Evolutionary conservation across 2,797 vertebrate species (phyloP).

Genomic region (Enoplosus armatus): DNA sequence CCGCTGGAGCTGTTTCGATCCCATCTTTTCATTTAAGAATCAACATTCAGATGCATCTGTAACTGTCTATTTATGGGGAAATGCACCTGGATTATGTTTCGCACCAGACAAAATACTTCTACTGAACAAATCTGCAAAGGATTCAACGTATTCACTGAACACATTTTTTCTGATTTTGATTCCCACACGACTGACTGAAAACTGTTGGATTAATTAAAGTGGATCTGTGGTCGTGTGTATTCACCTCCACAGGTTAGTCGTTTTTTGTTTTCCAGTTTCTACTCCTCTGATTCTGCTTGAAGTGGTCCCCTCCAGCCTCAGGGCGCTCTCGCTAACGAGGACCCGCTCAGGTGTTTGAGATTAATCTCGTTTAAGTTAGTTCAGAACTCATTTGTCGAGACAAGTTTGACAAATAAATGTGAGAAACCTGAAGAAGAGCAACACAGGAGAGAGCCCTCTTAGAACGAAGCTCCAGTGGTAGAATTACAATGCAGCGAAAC

Average conservation of each 20-base stretch:
- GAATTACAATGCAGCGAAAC: not conserved
- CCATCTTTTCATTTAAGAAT: not conserved
- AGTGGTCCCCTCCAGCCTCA: not conserved
- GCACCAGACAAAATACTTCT: not conserved
- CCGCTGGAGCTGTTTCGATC: not conserved
- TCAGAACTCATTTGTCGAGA: not conserved
- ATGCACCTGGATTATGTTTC: not conserved
- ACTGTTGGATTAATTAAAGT: no score
- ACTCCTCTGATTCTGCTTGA: not conserved
- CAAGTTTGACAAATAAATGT: not conserved
- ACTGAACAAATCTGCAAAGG: not conserved
- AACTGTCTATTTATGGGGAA: not conserved
- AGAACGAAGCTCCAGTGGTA: not conserved
- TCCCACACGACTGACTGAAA: no score
- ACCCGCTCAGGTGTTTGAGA: conserved; percentile 16
- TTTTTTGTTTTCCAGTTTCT: not conserved
- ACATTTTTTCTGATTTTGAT: no score
- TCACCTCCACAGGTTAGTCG: no score
- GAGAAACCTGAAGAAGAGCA: not conserved
- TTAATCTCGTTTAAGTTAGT: not conserved
- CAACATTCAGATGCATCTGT: not conserved
- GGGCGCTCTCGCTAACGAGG: not conserved
- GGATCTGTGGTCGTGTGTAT: no score
- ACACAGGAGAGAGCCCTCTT: not conserved
- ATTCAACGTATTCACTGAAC: no score